Evolutionary conservation across 1,140 invertebrate genomes (phyloP).

Genomic region (Drosophila tropicalis): DNA sequence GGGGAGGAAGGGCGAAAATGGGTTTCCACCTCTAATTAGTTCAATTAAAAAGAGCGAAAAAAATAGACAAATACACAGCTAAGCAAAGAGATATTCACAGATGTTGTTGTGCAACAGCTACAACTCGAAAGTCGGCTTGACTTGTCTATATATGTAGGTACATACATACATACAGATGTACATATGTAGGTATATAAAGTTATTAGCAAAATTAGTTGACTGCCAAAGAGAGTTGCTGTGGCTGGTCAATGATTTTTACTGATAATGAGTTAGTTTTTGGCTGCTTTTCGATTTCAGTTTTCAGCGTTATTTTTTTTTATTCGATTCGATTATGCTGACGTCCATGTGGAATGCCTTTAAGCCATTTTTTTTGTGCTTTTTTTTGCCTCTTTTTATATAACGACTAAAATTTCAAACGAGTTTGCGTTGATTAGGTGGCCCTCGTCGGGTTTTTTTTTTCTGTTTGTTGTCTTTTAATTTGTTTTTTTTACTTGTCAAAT

Average conservation of each 20-base stretch:
- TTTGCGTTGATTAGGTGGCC: slow-evolving; percentile 40
- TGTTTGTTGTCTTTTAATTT: slow-evolving; percentile 50
- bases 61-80: background rate
- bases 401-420: slow-evolving; percentile 46
- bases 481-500: slow-evolving; percentile 59
- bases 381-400: slow-evolving; percentile 62
- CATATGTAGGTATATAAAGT: background rate
- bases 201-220: slow-evolving; percentile 12
- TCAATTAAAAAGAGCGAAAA: slow-evolving; percentile 55
- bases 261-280: slow-evolving; percentile 47
- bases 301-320: slow-evolving; percentile 11
- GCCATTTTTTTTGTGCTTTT: slow-evolving; percentile 18
- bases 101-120: slow-evolving; percentile 39
- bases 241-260: slow-evolving; percentile 35
- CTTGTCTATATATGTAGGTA: background rate
- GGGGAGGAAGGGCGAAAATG: slow-evolving; percentile 58
- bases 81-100: background rate
- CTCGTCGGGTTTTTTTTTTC: slow-evolving; percentile 10
- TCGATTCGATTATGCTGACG: slow-evolving; percentile 56
- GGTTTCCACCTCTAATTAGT: slow-evolving; percentile 65
- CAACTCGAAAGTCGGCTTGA: background rate
- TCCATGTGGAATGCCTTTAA: slow-evolving; percentile 27
- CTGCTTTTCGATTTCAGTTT: slow-evolving; percentile 26
- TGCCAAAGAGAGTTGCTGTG: slow-evolving; percentile 17
- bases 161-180: background rate